Evolutionary conservation across 2,888 invertebrate genomes (phyloP).

Genomic region (Lathronympha strigana): DNA sequence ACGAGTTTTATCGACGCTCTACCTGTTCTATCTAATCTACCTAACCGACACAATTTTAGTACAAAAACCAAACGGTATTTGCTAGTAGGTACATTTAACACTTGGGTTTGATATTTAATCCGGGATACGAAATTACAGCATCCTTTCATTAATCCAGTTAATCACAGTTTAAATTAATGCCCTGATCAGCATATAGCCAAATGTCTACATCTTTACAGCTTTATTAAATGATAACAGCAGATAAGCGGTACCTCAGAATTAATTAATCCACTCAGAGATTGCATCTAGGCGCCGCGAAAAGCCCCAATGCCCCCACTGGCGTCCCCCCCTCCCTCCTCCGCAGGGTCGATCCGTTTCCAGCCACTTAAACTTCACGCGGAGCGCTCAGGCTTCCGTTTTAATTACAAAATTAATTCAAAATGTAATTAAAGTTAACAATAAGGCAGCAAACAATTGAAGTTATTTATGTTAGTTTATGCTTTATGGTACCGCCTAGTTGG

Average conservation of each 20-base stretch:
- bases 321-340: conserved; percentile 43
- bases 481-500: conserved; percentile 69
- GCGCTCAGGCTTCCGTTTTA: conserved; percentile 85
- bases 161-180: conserved; percentile 32
- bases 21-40: too few species aligned
- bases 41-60: too few species aligned
- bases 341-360: conserved; percentile 82
- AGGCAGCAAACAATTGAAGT: conserved; percentile 85
- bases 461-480: conserved; percentile 85
- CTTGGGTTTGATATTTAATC: too few species aligned
- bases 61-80: too few species aligned
- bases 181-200: conserved; percentile 53
- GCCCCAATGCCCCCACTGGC: conserved; percentile 65
- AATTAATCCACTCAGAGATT: conserved; percentile 85
- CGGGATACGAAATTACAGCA: too few species aligned
- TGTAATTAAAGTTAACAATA: conserved; percentile 86
- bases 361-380: conserved; percentile 84
- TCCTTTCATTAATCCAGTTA: conserved; percentile 23
- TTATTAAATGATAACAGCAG: conserved; percentile 83
- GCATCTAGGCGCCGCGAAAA: conserved; percentile 71
- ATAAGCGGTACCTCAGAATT: conserved; percentile 84
- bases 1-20: too few species aligned
- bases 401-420: conserved; percentile 86
- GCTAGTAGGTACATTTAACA: too few species aligned
- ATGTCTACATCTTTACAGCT: conserved; percentile 76